A percentile compares a stretch with the other conserved stretches of the same genome.
Evolutionary conservation across 2,888 invertebrate genomes (phyloP).

Genomic region (Xylota segnis): DNA sequence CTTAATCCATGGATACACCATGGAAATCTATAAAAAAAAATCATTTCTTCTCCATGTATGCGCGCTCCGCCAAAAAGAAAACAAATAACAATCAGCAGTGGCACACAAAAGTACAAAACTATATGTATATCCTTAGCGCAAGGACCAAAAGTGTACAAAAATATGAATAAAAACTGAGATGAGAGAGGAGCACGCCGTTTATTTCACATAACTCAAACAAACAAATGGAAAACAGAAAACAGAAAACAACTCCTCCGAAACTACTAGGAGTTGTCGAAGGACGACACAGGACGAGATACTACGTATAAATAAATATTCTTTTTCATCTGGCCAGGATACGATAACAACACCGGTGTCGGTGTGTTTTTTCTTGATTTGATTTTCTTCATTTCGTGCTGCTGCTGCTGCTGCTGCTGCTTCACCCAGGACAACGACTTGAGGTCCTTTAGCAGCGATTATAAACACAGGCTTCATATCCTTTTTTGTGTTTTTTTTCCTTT

Average conservation of each 20-base stretch:
- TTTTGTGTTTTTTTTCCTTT: neutral
- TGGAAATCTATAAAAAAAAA: too few species aligned
- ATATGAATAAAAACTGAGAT: neutral
- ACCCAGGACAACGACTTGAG: slow-evolving; percentile 18
- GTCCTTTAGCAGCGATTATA: slow-evolving; percentile 39
- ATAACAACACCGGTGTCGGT: slow-evolving; percentile 14
- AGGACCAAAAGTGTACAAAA: slow-evolving; percentile 5
- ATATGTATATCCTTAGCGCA: neutral
- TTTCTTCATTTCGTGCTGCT: slow-evolving; percentile 16
- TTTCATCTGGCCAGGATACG: slow-evolving; percentile 21
- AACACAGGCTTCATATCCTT: slow-evolving; percentile 19
- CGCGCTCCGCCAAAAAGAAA: neutral
- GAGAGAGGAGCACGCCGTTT: neutral
- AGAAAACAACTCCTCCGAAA: neutral
- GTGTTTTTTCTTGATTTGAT: slow-evolving; percentile 17
- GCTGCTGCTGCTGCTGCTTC: too few species aligned
- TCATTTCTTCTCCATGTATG: neutral
- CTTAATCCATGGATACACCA: slow-evolving; percentile 6
- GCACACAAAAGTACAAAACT: neutral
- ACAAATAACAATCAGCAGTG: slow-evolving; percentile 7
- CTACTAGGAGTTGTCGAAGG: neutral
- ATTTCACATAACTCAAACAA: slow-evolving; percentile 16
- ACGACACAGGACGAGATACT: too few species aligned
- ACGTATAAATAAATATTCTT: neutral
- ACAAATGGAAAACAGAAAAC: neutral